phyloP scores from a whole-genome alignment of 2,113 vertebrate species.

The Actenoides hombroni region DNA sequence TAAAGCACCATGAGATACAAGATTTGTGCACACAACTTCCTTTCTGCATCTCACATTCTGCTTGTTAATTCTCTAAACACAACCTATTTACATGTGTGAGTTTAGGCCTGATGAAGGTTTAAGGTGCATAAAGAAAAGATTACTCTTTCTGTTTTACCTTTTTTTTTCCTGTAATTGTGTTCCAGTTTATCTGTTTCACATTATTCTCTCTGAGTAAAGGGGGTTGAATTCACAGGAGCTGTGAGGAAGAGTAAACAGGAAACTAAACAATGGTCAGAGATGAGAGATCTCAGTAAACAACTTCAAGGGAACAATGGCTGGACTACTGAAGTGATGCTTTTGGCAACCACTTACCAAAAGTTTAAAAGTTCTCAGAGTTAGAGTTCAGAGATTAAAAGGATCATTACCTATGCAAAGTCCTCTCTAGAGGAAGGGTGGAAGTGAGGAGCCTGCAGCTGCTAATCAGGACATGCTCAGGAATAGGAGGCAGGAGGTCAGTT shows the following conservation, averaged over 20 bases:
- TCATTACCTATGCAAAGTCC: background rate
- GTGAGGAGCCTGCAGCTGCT: background rate
- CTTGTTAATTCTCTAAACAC: background rate
- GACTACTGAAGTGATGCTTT: background rate
- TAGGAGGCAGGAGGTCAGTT: background rate
- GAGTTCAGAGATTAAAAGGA: background rate
- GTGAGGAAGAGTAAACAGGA: constrained; percentile 30
- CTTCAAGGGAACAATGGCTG: background rate
- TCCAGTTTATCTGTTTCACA: background rate
- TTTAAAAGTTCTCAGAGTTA: background rate
- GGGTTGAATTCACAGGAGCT: background rate
- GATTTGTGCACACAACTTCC: background rate
- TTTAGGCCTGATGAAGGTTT: background rate
- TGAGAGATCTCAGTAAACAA: background rate
- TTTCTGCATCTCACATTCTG: background rate
- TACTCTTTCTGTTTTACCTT: too few species aligned
- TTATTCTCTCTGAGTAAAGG: background rate
- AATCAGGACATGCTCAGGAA: background rate
- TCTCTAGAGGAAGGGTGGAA: background rate
- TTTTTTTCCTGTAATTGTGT: background rate
- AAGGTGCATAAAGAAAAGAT: background rate
- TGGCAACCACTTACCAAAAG: background rate
- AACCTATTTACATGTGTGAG: background rate
- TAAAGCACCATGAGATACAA: background rate
- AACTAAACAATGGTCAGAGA: background rate